phyloP scores from a whole-genome alignment of 2,113 vertebrate genomes.

The Haplochromis burtoni region DNA sequence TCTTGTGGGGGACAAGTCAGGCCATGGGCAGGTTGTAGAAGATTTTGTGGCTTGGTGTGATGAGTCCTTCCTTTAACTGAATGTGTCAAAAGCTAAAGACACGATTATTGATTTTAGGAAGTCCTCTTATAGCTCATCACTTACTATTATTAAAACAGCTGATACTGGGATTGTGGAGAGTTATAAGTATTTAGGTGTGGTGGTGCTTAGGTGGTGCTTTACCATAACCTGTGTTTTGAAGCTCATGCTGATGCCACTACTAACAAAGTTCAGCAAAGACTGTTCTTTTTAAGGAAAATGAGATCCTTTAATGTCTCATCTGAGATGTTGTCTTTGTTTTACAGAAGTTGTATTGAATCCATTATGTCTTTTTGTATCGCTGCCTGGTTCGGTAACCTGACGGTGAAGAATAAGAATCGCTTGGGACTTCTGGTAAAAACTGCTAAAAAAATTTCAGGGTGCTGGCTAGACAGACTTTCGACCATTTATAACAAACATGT shows the following conservation, averaged over 20 bases:
- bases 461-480: not conserved
- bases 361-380: not conserved
- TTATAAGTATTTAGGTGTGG: not conserved
- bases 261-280: not conserved
- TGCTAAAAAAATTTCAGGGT: not conserved
- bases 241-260: not conserved
- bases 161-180: not conserved
- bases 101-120: not conserved
- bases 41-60: not conserved
- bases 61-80: not conserved
- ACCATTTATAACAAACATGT: not conserved
- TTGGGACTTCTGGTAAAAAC: not conserved
- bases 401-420: not conserved
- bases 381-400: not conserved
- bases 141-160: not conserved
- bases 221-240: not conserved
- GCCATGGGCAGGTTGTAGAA: not conserved
- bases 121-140: not conserved
- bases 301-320: not conserved
- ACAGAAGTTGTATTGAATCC: not conserved
- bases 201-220: not conserved
- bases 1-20: not conserved
- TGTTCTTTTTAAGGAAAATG: not conserved
- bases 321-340: not conserved
- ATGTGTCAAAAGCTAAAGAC: not conserved